Evolutionary conservation across 2,797 vertebrate species (phyloP).

Genomic region (Pantherophis alleghaniensis): DNA sequence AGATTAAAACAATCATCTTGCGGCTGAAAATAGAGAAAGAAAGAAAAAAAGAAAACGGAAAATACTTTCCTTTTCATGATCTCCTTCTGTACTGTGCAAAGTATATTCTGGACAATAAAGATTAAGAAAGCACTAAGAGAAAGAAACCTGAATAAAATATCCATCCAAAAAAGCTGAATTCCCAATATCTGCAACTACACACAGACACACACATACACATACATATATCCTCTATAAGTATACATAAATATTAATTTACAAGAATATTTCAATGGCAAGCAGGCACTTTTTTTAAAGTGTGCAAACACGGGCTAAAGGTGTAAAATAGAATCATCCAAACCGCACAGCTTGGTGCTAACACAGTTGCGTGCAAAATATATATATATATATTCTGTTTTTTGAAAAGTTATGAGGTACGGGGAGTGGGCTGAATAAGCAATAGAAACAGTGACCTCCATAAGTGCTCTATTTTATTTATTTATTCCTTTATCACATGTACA

Average conservation of each 20-base stretch:
- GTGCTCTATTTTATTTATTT: background rate
- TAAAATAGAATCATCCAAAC: conserved; percentile 32
- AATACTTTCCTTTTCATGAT: conserved; percentile 36
- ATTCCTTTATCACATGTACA: background rate
- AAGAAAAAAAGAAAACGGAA: background rate
- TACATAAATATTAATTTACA: conserved; percentile 42
- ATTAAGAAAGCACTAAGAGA: conserved; percentile 43
- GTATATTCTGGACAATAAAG: conserved; percentile 10
- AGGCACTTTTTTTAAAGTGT: conserved; percentile 49
- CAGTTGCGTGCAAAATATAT: background rate
- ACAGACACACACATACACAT: too few relatives aligned
- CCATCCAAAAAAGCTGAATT: conserved; percentile 19
- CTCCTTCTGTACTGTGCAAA: conserved; percentile 29
- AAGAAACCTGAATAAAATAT: conserved; percentile 17
- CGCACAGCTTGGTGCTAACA: background rate
- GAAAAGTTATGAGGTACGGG: background rate
- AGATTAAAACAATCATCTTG: background rate
- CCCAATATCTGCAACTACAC: conserved; percentile 23
- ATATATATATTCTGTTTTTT: background rate
- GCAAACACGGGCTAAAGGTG: conserved; percentile 36
- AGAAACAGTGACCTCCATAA: background rate
- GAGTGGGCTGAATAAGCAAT: background rate
- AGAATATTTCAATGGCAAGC: conserved; percentile 39
- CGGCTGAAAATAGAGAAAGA: conserved; percentile 36
- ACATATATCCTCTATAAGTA: conserved; percentile 41